Percentiles rank a stretch among this genome's conserved stretches.
Evolutionary conservation across 2,888 invertebrate species (phyloP).

Genomic region (Chloroclystis v-ata): DNA sequence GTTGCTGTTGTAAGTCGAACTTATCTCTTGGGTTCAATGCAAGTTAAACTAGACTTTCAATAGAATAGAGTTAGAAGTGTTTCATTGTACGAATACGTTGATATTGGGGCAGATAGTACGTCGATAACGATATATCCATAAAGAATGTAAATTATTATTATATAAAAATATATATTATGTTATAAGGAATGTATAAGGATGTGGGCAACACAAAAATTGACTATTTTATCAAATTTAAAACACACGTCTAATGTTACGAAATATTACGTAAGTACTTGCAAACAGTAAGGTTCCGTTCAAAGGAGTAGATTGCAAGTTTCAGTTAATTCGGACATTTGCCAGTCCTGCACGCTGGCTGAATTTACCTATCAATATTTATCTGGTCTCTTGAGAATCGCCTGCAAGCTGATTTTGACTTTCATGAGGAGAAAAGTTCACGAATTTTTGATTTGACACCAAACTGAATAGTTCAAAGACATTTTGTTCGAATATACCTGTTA

Average conservation of each 20-base stretch:
- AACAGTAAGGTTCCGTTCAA: conserved; percentile 43
- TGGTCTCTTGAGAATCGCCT: conserved; percentile 31
- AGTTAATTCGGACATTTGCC: conserved; percentile 57
- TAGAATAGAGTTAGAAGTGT: not conserved
- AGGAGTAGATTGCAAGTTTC: conserved; percentile 59
- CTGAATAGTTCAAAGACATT: conserved; percentile 16
- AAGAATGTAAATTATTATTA: too few species aligned
- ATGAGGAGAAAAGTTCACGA: conserved; percentile 31
- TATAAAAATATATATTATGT: too few species aligned
- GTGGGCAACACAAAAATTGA: too few species aligned
- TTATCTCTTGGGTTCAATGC: not conserved
- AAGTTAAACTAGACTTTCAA: not conserved
- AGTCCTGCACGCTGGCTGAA: conserved; percentile 39
- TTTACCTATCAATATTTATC: conserved; percentile 60
- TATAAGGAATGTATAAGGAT: too few species aligned
- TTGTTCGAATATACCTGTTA: conserved; percentile 6
- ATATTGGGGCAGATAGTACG: too few species aligned
- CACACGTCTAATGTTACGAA: too few species aligned
- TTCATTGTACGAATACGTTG: not conserved
- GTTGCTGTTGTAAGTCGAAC: conserved; percentile 7
- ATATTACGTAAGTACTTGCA: too few species aligned
- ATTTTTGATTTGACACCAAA: conserved; percentile 21
- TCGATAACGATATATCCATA: too few species aligned
- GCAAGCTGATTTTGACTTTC: conserved; percentile 26
- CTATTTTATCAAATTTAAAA: too few species aligned